phyloP scores from a whole-genome alignment of 2,113 vertebrate genomes.

The Brienomyrus longianalis region DNA sequence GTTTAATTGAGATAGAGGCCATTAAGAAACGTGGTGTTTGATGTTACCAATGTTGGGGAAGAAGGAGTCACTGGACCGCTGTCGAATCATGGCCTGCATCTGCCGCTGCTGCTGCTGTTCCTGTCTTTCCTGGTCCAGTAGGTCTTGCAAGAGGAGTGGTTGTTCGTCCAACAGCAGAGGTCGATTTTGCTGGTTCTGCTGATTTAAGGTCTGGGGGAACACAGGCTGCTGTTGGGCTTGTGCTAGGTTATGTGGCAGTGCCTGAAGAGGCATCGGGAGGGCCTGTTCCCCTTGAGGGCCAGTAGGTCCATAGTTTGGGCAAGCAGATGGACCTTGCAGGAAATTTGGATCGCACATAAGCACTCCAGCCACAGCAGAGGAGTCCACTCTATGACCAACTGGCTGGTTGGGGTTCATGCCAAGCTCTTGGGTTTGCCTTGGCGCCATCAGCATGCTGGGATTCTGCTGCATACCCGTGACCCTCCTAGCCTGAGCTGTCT shows the following conservation, averaged over 20 bases:
- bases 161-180: slow-evolving; percentile 87
- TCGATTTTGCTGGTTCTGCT: slow-evolving; percentile 61
- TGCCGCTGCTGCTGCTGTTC: slow-evolving; percentile 96
- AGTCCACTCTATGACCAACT: slow-evolving; percentile 56
- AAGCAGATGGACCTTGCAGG: slow-evolving; percentile 51
- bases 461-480: slow-evolving; percentile 53
- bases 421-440: slow-evolving; percentile 58
- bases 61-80: slow-evolving; percentile 72
- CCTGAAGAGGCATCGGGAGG: slow-evolving; percentile 55
- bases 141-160: slow-evolving; percentile 89
- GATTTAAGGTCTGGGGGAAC: slow-evolving; percentile 54
- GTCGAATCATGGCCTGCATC: slow-evolving; percentile 93
- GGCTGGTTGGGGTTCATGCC: slow-evolving; percentile 53
- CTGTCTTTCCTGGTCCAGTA: slow-evolving; percentile 91
- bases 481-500: slow-evolving; percentile 48
- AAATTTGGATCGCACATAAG: slow-evolving; percentile 55
- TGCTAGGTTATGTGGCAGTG: slow-evolving; percentile 46
- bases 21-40: neutral
- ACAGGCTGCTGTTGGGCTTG: slow-evolving; percentile 54
- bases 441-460: slow-evolving; percentile 49
- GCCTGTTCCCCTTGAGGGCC: slow-evolving; percentile 38
- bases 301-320: slow-evolving; percentile 29
- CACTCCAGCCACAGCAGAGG: slow-evolving; percentile 59
- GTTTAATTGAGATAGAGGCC: neutral
- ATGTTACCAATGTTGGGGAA: slow-evolving; percentile 77